Evolutionary conservation across 2,888 invertebrate species (phyloP).

Genomic region (Odontothrips loti): DNA sequence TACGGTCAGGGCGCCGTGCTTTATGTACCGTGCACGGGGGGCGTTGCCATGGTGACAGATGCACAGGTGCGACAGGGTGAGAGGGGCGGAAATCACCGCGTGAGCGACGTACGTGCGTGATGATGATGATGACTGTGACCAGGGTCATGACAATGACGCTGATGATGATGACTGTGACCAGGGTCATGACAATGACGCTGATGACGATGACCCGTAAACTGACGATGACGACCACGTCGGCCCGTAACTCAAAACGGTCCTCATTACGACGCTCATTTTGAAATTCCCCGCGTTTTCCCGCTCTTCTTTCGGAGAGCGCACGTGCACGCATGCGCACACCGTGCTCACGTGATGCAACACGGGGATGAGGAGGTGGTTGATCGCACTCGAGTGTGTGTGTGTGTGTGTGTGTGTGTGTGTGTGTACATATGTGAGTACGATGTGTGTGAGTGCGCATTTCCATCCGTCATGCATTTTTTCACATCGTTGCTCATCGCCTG

Average conservation of each 20-base stretch:
- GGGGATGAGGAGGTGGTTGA: too few relatives aligned
- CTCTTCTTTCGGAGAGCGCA: not conserved
- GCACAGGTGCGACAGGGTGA: not conserved
- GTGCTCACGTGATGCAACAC: too few relatives aligned
- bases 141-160: not conserved
- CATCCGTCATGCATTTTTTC: slow-evolving; percentile 17
- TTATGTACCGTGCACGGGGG: not conserved
- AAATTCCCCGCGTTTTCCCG: too few relatives aligned
- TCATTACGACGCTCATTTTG: too few relatives aligned
- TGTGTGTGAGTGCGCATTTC: not conserved
- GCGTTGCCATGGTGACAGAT: slow-evolving; percentile 9
- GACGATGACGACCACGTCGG: too few relatives aligned
- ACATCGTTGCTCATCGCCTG: not conserved
- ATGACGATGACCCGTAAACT: not conserved
- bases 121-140: not conserved
- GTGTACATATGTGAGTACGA: not conserved
- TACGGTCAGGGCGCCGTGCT: not conserved
- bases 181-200: too few relatives aligned
- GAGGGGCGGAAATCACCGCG: not conserved
- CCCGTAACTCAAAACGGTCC: too few relatives aligned
- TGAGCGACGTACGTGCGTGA: not conserved
- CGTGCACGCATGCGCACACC: not conserved
- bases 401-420: too few relatives aligned
- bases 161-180: not conserved
- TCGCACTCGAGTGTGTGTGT: too few relatives aligned